Conservation (phyloP, 2,797 vertebrate species). For the Ctenopoma kingsleyae region DNA sequence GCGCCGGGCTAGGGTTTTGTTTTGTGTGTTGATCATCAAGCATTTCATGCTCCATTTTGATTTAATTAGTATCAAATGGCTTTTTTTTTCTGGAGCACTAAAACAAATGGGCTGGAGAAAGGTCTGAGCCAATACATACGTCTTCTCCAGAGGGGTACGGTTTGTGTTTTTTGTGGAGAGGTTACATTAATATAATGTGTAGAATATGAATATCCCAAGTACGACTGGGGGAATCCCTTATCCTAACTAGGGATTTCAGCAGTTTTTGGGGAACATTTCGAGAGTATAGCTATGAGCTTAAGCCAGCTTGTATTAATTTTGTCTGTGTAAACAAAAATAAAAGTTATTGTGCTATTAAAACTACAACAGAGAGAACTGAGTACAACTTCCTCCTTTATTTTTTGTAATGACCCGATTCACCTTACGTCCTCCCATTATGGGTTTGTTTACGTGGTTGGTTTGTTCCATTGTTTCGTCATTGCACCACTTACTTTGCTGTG, state of each 20-base stretch:
- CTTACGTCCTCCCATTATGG: conserved; percentile 42
- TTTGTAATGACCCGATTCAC: conserved; percentile 54
- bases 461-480: conserved; percentile 65
- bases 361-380: conserved; percentile 9
- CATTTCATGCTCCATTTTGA: conserved; percentile 81
- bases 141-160: conserved; percentile 52
- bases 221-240: conserved; percentile 13
- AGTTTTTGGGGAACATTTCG: conserved; percentile 19
- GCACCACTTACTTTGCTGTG: conserved; percentile 64
- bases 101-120: conserved; percentile 67
- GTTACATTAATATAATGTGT: conserved; percentile 26
- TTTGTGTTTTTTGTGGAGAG: conserved; percentile 39
- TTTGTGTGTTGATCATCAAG: conserved; percentile 61
- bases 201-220: conserved; percentile 13
- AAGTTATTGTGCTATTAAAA: conserved; percentile 38
- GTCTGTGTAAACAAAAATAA: conserved; percentile 42
- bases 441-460: conserved; percentile 65
- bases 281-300: conserved; percentile 27
- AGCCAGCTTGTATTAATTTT: conserved; percentile 41
- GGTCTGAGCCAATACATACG: conserved; percentile 62
- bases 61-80: conserved; percentile 80
- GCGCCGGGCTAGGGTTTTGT: conserved; percentile 46
- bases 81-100: conserved; percentile 56
- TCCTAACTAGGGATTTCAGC: conserved; percentile 26
- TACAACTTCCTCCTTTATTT: conserved; percentile 41